A percentile compares a stretch with the other conserved stretches of the same genome.
phyloP scores from a whole-genome alignment of 1,140 invertebrate species.

The Protaetia brevitarsis region DNA sequence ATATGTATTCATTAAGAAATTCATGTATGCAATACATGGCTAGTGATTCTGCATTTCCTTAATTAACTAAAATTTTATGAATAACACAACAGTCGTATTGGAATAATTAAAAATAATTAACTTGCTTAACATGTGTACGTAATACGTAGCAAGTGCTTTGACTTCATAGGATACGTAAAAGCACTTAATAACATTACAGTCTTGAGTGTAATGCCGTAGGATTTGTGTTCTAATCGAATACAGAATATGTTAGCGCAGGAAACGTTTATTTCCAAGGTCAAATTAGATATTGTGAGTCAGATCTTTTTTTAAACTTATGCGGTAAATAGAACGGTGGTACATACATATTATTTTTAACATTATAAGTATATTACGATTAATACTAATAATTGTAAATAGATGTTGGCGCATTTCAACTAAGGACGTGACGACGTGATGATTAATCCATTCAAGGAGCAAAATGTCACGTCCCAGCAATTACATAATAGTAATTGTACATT shows the following conservation, averaged over 20 bases:
- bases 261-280: neutral
- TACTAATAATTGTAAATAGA: no score
- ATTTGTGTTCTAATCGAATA: neutral
- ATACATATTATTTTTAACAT: neutral
- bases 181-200: neutral
- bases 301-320: constrained; percentile 14
- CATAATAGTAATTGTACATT: no score
- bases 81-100: neutral
- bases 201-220: neutral
- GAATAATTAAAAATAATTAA: constrained; percentile 1
- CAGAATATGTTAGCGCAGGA: neutral
- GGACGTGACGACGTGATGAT: no score
- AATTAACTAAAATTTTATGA: no score
- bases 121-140: neutral
- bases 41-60: no score
- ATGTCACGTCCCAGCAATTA: no score
- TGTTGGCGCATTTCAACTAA: no score
- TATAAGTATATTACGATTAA: no score
- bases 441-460: no score
- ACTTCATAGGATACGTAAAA: neutral
- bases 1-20: no score
- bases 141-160: neutral
- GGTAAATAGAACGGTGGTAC: neutral
- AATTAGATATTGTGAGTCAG: neutral
- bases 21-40: no score